Percentiles rank a stretch among this genome's conserved stretches.
These are phyloP conservation scores for Melinaea marsaeus DNA, from an alignment of 2,888 invertebrate genomes.

Conservation along the genomic window DNA sequence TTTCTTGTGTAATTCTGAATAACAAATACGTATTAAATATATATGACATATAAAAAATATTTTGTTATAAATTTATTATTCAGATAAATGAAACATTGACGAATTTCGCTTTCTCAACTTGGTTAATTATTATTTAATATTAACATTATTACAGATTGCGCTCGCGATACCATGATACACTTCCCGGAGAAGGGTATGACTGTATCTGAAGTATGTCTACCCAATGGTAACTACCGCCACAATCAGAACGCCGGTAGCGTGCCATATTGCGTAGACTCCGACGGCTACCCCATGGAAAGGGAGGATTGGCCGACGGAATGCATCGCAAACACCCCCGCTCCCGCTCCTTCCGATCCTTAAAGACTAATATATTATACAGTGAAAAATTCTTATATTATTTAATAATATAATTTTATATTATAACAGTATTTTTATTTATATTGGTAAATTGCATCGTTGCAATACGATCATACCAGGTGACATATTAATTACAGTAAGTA, in stretches of 20 bases:
- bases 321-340: not conserved
- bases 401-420: too few relatives aligned
- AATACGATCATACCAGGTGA: too few relatives aligned
- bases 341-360: too few relatives aligned
- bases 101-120: not conserved
- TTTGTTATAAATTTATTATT: too few relatives aligned
- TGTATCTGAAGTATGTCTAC: conserved; percentile 68
- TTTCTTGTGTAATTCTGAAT: too few relatives aligned
- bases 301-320: conserved; percentile 28
- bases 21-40: not conserved
- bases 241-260: conserved; percentile 72
- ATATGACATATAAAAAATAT: too few relatives aligned
- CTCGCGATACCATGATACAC: conserved; percentile 74
- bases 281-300: conserved; percentile 68
- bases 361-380: too few relatives aligned
- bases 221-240: conserved; percentile 79
- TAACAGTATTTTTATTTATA: too few relatives aligned
- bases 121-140: conserved; percentile 5
- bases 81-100: too few relatives aligned
- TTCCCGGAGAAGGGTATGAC: conserved; percentile 70
- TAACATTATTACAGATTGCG: conserved; percentile 71
- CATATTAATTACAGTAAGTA: not conserved
- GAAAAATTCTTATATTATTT: too few relatives aligned
- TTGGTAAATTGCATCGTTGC: too few relatives aligned
- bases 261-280: conserved; percentile 79